Conservation (phyloP, 2,888 invertebrate species). For the Phyllotreta cruciferae region DNA sequence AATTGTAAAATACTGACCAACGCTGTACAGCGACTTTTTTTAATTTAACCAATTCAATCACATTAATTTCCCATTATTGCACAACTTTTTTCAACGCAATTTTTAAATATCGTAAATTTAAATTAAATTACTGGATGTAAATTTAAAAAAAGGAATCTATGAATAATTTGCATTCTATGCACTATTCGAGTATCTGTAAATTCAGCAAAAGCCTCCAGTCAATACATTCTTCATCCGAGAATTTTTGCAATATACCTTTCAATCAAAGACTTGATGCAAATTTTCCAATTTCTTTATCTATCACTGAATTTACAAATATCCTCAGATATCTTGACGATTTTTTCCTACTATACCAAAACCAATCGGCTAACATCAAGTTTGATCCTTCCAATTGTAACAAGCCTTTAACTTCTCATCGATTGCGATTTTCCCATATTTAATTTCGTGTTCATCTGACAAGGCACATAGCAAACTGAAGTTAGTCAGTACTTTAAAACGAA, state of each 20-base stretch:
- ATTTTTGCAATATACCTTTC: too few species aligned
- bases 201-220: too few species aligned
- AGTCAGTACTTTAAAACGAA: constrained; percentile 53
- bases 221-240: too few species aligned
- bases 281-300: too few species aligned
- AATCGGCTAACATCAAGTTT: not conserved
- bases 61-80: constrained; percentile 41
- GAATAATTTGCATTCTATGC: too few species aligned
- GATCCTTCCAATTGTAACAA: not conserved
- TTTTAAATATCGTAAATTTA: constrained; percentile 1
- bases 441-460: constrained; percentile 28
- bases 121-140: not conserved
- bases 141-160: not conserved
- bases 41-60: constrained; percentile 36
- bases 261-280: too few species aligned
- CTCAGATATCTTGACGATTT: too few species aligned
- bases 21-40: constrained; percentile 40
- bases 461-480: constrained; percentile 41
- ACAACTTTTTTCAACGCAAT: constrained; percentile 20
- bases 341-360: too few species aligned
- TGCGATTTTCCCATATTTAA: constrained; percentile 8
- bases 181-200: too few species aligned
- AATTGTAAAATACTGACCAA: constrained; percentile 55
- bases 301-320: too few species aligned
- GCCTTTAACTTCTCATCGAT: not conserved